A percentile compares a stretch with the other conserved stretches of the same genome.
Evolutionary conservation across 2,888 invertebrate species (phyloP).

Genomic region (Punctoribates punctum): DNA sequence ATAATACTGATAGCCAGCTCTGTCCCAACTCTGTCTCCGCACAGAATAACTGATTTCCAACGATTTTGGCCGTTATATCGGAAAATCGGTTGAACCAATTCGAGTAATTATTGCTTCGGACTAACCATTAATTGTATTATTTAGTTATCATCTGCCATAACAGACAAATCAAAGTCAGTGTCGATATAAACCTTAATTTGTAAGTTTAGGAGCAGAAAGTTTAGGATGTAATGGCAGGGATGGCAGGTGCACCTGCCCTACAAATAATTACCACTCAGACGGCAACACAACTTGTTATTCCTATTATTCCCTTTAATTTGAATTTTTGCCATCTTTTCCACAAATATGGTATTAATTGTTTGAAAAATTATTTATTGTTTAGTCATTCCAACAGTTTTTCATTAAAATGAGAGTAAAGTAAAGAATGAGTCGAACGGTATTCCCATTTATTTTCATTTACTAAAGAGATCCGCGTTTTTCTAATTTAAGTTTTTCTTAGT

Average conservation of each 20-base stretch:
- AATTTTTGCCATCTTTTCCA: not conserved
- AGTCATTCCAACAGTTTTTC: not conserved
- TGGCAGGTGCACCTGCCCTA: slow-evolving; percentile 19
- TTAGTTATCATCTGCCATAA: slow-evolving; percentile 11
- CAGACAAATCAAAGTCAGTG: not conserved
- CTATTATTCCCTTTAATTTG: not conserved
- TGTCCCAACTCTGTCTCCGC: not conserved
- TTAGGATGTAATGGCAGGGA: slow-evolving; percentile 7
- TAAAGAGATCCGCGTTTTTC: no score
- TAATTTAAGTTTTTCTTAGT: no score
- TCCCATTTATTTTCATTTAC: no score
- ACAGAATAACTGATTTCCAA: not conserved
- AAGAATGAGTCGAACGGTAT: no score
- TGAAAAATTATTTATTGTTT: not conserved
- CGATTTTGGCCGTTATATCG: slow-evolving; percentile 35
- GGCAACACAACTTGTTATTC: not conserved
- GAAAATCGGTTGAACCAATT: slow-evolving; percentile 37
- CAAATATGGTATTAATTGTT: not conserved
- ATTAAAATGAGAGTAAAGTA: not conserved
- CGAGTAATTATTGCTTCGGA: not conserved
- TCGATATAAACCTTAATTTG: not conserved
- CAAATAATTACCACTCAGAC: slow-evolving; percentile 8
- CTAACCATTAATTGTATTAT: slow-evolving; percentile 28
- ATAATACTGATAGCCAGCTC: not conserved
- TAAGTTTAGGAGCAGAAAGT: not conserved